Evolutionary conservation across 2,797 vertebrate species (phyloP).

Genomic region (Enteromius viviparus): DNA sequence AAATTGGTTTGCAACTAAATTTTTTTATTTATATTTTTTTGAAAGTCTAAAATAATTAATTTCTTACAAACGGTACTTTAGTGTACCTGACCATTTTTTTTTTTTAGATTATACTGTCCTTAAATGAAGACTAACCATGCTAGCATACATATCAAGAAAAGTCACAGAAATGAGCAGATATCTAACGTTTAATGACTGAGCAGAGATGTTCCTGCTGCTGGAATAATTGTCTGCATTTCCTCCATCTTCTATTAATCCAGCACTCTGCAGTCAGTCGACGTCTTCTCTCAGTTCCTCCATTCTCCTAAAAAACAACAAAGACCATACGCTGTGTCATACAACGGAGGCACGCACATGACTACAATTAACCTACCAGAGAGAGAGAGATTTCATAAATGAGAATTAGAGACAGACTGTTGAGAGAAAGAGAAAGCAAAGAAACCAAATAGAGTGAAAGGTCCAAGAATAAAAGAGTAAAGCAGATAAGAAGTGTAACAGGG

Average conservation of each 20-base stretch:
- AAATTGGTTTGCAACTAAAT: too few species aligned
- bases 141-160: background rate
- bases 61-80: background rate
- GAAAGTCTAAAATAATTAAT: background rate
- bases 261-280: conserved; percentile 1
- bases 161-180: background rate
- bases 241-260: conserved; percentile 41
- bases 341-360: conserved; percentile 17
- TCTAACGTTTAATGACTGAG: conserved; percentile 4
- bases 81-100: background rate
- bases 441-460: conserved; percentile 24
- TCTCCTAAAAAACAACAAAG: conserved; percentile 46
- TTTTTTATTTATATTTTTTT: background rate
- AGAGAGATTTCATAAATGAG: conserved; percentile 13
- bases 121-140: background rate
- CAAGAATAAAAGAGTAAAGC: conserved; percentile 4
- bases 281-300: conserved; percentile 2
- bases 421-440: background rate
- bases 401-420: conserved; percentile 10
- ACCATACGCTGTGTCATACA: background rate
- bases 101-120: background rate
- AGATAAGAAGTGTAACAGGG: conserved; percentile 41
- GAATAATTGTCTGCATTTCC: conserved; percentile 47
- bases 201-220: conserved; percentile 15
- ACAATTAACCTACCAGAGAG: conserved; percentile 35